Conservation (phyloP, 2,113 vertebrate species). For the Pycnonotus jocosus region DNA sequence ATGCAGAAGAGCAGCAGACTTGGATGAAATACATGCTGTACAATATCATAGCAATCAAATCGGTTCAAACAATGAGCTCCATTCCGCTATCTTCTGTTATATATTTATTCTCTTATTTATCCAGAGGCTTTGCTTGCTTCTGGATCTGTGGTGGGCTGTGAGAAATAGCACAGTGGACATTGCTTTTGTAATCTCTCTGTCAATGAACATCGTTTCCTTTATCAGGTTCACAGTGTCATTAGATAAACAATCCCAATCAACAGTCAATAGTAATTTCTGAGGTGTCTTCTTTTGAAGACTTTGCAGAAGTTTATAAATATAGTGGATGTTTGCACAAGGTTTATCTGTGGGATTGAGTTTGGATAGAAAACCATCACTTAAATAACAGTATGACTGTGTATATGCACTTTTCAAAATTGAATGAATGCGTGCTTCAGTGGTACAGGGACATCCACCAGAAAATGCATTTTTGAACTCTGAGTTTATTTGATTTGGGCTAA, state of each 20-base stretch:
- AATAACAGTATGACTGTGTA: neutral
- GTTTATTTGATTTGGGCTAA: neutral
- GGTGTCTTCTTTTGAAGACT: neutral
- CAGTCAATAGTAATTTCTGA: neutral
- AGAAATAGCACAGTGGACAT: neutral
- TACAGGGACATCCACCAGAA: neutral
- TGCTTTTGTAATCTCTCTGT: neutral
- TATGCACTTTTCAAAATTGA: neutral
- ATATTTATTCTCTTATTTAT: neutral
- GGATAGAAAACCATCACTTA: neutral
- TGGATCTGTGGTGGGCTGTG: neutral
- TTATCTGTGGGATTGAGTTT: neutral
- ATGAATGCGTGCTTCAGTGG: neutral
- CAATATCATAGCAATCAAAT: neutral
- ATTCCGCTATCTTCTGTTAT: neutral
- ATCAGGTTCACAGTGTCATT: neutral
- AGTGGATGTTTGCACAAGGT: neutral
- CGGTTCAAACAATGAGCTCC: neutral
- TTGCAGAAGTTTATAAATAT: neutral
- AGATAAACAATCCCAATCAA: neutral
- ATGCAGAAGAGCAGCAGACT: neutral
- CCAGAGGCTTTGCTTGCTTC: neutral
- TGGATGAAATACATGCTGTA: neutral
- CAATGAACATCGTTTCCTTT: neutral
- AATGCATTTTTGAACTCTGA: neutral